Evolutionary conservation across 2,888 invertebrate genomes (phyloP).

Genomic region (Penaeus monodon): DNA sequence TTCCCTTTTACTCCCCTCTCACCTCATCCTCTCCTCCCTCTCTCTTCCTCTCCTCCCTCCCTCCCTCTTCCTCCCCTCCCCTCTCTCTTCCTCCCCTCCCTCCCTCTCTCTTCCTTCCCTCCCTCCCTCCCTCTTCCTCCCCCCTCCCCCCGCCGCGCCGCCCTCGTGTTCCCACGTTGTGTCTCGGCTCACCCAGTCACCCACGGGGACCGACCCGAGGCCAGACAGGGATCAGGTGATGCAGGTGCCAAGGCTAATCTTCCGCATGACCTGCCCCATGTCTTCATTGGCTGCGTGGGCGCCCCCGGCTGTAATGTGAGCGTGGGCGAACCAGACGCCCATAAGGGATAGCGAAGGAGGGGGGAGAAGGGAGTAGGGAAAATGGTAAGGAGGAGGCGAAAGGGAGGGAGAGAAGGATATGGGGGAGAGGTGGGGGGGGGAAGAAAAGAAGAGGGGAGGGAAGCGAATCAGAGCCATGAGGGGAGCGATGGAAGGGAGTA

Average conservation of each 20-base stretch:
- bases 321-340: neutral
- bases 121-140: neutral
- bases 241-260: slow-evolving; percentile 31
- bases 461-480: too few species aligned
- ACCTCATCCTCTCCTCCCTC: too few species aligned
- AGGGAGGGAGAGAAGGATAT: neutral
- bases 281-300: slow-evolving; percentile 33
- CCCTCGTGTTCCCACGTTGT: slow-evolving; percentile 27
- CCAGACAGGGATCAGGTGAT: slow-evolving; percentile 28
- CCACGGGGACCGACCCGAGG: neutral
- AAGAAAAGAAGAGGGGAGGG: too few species aligned
- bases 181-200: too few species aligned
- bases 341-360: neutral
- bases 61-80: neutral
- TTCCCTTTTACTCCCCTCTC: neutral
- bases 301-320: slow-evolving; percentile 31
- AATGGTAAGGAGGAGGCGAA: neutral
- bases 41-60: too few species aligned
- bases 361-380: neutral
- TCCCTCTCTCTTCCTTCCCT: neutral
- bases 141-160: neutral
- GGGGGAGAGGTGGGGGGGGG: neutral
- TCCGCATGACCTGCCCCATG: slow-evolving; percentile 32
- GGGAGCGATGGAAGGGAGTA: too few species aligned
- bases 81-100: too few species aligned